phyloP scores from a whole-genome alignment of 1,140 invertebrate species.

The Trichomalopsis sarcophagae region DNA sequence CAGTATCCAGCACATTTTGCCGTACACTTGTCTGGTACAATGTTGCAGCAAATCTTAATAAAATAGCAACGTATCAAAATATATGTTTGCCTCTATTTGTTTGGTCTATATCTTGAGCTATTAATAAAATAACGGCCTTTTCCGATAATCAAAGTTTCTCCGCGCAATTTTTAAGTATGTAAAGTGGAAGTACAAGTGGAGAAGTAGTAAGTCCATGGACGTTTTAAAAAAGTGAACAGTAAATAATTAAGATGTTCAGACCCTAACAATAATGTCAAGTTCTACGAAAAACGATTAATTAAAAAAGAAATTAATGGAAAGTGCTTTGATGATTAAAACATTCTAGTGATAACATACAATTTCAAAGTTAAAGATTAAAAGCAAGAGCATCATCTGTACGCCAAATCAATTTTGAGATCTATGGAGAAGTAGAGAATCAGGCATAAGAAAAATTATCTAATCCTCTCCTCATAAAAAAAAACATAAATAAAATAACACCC shows the following conservation, averaged over 20 bases:
- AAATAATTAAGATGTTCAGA: slow-evolving; percentile 41
- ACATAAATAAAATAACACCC: slow-evolving; percentile 2
- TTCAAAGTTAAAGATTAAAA: slow-evolving; percentile 7
- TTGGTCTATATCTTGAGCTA: slow-evolving; percentile 69
- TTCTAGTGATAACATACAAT: slow-evolving; percentile 18
- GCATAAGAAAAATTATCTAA: slow-evolving; percentile 13
- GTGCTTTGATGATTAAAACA: background rate
- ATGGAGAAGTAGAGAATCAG: slow-evolving; percentile 26
- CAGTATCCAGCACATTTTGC: slow-evolving; percentile 57
- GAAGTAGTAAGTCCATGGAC: slow-evolving; percentile 33
- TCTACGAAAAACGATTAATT: background rate
- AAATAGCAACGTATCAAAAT: slow-evolving; percentile 74
- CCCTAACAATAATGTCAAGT: slow-evolving; percentile 18
- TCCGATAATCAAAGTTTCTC: slow-evolving; percentile 32
- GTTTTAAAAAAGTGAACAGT: slow-evolving; percentile 32
- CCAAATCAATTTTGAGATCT: slow-evolving; percentile 21
- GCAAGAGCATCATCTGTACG: slow-evolving; percentile 1
- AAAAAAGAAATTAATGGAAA: slow-evolving; percentile 38
- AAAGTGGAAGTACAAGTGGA: slow-evolving; percentile 51
- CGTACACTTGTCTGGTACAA: slow-evolving; percentile 55
- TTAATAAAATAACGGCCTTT: slow-evolving; percentile 62
- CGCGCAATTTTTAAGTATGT: slow-evolving; percentile 38
- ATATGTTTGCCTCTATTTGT: slow-evolving; percentile 69
- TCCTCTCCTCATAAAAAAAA: slow-evolving; percentile 5
- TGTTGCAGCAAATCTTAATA: slow-evolving; percentile 61